Conservation (phyloP, 2,113 vertebrate genomes). For the Archocentrus centrarchus region DNA sequence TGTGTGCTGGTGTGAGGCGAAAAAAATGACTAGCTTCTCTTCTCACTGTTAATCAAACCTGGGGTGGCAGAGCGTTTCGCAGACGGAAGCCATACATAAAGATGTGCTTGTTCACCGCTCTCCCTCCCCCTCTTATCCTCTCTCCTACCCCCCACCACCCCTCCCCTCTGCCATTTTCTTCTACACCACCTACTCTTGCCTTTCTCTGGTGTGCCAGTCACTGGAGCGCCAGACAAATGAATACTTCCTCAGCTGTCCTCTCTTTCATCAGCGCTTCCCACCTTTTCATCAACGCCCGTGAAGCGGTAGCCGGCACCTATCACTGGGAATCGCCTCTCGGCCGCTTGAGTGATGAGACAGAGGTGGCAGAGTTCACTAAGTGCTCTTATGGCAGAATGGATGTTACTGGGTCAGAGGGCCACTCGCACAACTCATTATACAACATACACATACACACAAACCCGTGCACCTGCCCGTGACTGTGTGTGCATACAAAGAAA, state of each 20-base stretch:
- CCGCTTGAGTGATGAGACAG: slow-evolving; percentile 73
- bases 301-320: slow-evolving; percentile 70
- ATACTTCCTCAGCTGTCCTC: slow-evolving; percentile 62
- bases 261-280: slow-evolving; percentile 73
- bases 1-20: slow-evolving; percentile 60
- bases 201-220: slow-evolving; percentile 48
- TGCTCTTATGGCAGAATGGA: slow-evolving; percentile 71
- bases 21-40: slow-evolving; percentile 72
- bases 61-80: slow-evolving; percentile 59
- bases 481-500: slow-evolving; percentile 1
- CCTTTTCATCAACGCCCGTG: slow-evolving; percentile 79
- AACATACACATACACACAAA: slow-evolving; percentile 38
- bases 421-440: slow-evolving; percentile 65
- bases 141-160: not conserved
- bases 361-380: slow-evolving; percentile 69
- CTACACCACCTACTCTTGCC: not conserved
- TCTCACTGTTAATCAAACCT: slow-evolving; percentile 75
- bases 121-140: not conserved
- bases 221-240: slow-evolving; percentile 73
- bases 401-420: slow-evolving; percentile 74
- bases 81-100: slow-evolving; percentile 78
- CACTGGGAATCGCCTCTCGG: slow-evolving; percentile 68
- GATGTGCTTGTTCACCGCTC: slow-evolving; percentile 73
- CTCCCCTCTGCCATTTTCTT: not conserved
- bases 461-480: slow-evolving; percentile 9